phyloP scores from a whole-genome alignment of 2,888 invertebrate species.

The Stratiomys singularior region DNA sequence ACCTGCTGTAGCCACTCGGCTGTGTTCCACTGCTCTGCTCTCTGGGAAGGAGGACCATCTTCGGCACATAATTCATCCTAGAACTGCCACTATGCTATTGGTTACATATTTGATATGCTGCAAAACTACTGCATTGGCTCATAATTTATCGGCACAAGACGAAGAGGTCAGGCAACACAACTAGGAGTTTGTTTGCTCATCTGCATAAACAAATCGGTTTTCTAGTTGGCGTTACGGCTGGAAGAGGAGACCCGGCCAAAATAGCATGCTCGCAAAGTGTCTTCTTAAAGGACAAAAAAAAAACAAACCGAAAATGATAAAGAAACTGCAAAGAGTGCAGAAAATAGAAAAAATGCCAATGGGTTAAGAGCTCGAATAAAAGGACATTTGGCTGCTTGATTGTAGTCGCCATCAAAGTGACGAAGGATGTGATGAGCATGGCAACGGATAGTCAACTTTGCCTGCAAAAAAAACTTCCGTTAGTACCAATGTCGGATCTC shows the following conservation, averaged over 20 bases:
- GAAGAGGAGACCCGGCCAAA: constrained; percentile 20
- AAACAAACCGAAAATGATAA: not conserved
- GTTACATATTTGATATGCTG: constrained; percentile 36
- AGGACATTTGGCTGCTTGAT: constrained; percentile 27
- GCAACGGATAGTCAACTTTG: not conserved
- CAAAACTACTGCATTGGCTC: constrained; percentile 44
- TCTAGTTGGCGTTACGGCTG: not conserved
- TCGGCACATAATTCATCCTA: constrained; percentile 9
- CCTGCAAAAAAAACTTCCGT: not conserved
- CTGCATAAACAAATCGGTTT: constrained; percentile 35
- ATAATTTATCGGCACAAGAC: constrained; percentile 37
- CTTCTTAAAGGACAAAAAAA: constrained; percentile 7
- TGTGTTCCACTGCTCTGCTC: not conserved
- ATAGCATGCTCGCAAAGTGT: not conserved
- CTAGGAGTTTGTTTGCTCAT: constrained; percentile 34
- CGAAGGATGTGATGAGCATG: not conserved
- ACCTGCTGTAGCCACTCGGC: constrained; percentile 6
- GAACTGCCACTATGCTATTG: constrained; percentile 20
- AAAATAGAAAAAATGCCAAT: not conserved
- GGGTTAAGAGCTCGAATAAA: not conserved
- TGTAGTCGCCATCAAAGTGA: constrained; percentile 15
- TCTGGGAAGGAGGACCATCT: not conserved
- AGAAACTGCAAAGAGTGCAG: not conserved
- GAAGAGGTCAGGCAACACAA: constrained; percentile 8
- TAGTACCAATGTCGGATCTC: not conserved